phyloP scores from a whole-genome alignment of 2,113 vertebrate genomes.

The Anser brachyrhynchus region DNA sequence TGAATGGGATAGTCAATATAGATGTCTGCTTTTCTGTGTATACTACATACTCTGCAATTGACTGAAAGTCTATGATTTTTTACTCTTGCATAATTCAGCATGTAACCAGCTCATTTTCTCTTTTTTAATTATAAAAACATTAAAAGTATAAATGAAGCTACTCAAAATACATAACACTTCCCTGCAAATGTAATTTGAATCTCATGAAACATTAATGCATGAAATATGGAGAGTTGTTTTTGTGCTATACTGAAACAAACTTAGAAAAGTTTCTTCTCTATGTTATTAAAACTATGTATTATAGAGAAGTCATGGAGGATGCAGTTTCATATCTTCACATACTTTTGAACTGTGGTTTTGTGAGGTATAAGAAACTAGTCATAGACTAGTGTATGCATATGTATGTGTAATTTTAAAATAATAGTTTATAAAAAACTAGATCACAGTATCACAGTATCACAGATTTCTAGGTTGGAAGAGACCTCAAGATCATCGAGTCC shows the following conservation, averaged over 20 bases:
- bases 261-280: not conserved
- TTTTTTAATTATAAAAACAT: constrained; percentile 55
- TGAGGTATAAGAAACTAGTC: not conserved
- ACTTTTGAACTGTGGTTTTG: not conserved
- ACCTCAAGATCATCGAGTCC: no score
- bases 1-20: not conserved
- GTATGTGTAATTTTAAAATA: not conserved
- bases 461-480: no score
- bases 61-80: constrained; percentile 1
- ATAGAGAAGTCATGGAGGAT: not conserved
- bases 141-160: constrained; percentile 49
- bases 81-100: constrained; percentile 10
- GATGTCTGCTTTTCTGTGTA: not conserved
- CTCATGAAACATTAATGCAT: constrained; percentile 59
- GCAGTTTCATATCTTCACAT: not conserved
- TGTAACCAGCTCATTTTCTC: not conserved
- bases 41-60: not conserved
- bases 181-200: constrained; percentile 60
- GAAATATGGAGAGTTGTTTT: constrained; percentile 42
- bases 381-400: not conserved
- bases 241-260: constrained; percentile 16
- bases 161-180: constrained; percentile 44
- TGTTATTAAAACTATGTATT: constrained; percentile 55
- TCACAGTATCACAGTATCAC: not conserved
- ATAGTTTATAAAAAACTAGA: not conserved